These are phyloP conservation scores for Notodonta ziczac DNA, from an alignment of 2,888 invertebrate genomes.

Conservation along the genomic window DNA sequence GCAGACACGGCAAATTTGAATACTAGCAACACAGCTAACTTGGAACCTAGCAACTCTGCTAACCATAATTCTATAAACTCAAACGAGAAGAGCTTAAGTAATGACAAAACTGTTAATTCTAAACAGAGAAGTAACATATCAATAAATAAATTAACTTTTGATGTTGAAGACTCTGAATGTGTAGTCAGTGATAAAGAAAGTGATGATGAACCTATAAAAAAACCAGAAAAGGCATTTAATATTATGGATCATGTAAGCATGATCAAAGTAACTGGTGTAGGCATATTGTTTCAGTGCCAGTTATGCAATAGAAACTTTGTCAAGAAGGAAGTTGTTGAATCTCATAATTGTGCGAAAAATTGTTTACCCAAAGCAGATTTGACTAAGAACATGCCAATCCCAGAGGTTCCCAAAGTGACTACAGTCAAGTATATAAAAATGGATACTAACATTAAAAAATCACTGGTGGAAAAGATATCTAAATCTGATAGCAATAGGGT, in stretches of 20 bases:
- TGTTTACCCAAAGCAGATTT: constrained; percentile 61
- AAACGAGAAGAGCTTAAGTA: not conserved
- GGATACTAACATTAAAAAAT: constrained; percentile 47
- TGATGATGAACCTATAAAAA: constrained; percentile 34
- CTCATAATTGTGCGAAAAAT: constrained; percentile 75
- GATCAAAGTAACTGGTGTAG: constrained; percentile 78
- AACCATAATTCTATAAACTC: too few species aligned
- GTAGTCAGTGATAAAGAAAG: constrained; percentile 17
- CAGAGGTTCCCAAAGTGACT: constrained; percentile 62
- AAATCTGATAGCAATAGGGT: constrained; percentile 29
- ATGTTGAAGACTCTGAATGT: constrained; percentile 15
- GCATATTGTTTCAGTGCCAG: constrained; percentile 76
- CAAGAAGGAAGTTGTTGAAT: constrained; percentile 68
- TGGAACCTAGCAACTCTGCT: not conserved
- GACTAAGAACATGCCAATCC: constrained; percentile 46
- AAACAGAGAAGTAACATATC: constrained; percentile 12
- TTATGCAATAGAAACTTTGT: constrained; percentile 77
- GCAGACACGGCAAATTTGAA: constrained; percentile 1
- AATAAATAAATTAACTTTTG: constrained; percentile 31
- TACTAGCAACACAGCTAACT: not conserved
- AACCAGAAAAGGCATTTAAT: constrained; percentile 55
- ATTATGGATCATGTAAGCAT: constrained; percentile 76
- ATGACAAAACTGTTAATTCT: constrained; percentile 13
- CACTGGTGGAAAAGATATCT: constrained; percentile 31
- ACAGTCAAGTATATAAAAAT: constrained; percentile 74